Evolutionary conservation across 53 echinoderm and acorn worm species (phyloP).

Genomic region (Zoroaster sp.): DNA sequence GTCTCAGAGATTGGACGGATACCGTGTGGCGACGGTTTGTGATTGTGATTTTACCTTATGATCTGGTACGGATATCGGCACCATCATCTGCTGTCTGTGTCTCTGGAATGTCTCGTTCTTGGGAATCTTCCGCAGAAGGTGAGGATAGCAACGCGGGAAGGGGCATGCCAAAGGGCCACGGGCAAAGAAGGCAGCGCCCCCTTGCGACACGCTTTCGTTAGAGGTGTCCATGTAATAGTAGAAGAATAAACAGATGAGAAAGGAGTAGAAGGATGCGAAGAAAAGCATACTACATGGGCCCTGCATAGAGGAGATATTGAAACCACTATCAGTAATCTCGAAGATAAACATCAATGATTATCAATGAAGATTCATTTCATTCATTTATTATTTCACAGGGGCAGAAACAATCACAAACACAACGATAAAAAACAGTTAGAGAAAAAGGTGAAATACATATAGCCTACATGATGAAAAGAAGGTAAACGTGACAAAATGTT

Average conservation of each 20-base stretch:
- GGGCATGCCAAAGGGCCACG: constrained; percentile 55
- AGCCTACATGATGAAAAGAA: no score
- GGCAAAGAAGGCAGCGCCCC: constrained; percentile 55
- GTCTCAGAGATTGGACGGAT: neutral
- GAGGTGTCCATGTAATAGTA: constrained; percentile 74
- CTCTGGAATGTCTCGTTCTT: constrained; percentile 60
- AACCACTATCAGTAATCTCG: no score
- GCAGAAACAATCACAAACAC: no score
- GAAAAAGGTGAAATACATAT: no score
- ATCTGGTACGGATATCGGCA: constrained; percentile 82
- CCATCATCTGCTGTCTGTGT: constrained; percentile 65
- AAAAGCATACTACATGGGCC: constrained; percentile 79
- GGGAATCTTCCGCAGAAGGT: constrained; percentile 42
- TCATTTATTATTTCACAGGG: no score
- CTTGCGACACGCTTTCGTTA: constrained; percentile 1
- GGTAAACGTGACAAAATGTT: no score
- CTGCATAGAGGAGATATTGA: neutral
- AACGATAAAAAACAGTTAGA: no score
- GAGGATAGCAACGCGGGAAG: constrained; percentile 59
- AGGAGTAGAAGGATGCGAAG: constrained; percentile 77
- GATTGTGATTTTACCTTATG: constrained; percentile 58
- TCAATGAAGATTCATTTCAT: no score
- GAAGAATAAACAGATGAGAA: constrained; percentile 81
- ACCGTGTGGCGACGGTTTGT: neutral
- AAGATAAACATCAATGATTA: no score